phyloP scores from a whole-genome alignment of 1,140 invertebrate species.

The Zaprionus africanus region DNA sequence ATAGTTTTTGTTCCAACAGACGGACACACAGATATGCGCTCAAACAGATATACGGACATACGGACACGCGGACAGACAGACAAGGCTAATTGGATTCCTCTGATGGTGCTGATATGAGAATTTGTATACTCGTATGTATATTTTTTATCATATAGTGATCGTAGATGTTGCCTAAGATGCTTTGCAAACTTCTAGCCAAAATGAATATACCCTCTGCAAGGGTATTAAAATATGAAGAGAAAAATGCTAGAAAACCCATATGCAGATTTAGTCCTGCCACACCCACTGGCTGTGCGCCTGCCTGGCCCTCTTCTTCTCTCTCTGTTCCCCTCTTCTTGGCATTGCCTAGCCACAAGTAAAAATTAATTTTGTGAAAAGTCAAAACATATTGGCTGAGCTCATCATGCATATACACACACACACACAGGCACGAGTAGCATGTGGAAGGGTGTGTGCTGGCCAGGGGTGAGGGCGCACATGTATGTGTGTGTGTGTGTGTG shows the following conservation, averaged over 20 bases:
- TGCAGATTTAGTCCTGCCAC: slow-evolving; percentile 36
- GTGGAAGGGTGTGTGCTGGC: slow-evolving; percentile 15
- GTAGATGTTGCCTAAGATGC: too few species aligned
- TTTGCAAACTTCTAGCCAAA: too few species aligned
- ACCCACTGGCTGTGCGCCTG: not conserved
- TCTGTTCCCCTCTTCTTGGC: not conserved
- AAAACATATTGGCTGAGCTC: slow-evolving; percentile 54
- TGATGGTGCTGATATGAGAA: too few species aligned
- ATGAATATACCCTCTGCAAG: too few species aligned
- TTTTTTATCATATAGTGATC: too few species aligned
- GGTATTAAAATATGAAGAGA: too few species aligned
- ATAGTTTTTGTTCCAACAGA: too few species aligned
- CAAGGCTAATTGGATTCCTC: too few species aligned
- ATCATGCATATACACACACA: slow-evolving; percentile 37
- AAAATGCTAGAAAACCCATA: slow-evolving; percentile 16
- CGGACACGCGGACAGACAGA: too few species aligned
- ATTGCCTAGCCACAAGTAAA: slow-evolving; percentile 41
- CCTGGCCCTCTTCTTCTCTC: not conserved
- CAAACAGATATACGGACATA: too few species aligned
- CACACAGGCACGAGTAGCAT: slow-evolving; percentile 16
- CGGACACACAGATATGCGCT: too few species aligned
- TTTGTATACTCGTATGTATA: too few species aligned
- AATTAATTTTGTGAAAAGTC: slow-evolving; percentile 58
- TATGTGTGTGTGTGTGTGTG: slow-evolving; percentile 11
- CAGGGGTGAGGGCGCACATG: not conserved